Evolutionary conservation across 2,797 vertebrate genomes (phyloP).

Genomic region (Geotrypetes seraphini): DNA sequence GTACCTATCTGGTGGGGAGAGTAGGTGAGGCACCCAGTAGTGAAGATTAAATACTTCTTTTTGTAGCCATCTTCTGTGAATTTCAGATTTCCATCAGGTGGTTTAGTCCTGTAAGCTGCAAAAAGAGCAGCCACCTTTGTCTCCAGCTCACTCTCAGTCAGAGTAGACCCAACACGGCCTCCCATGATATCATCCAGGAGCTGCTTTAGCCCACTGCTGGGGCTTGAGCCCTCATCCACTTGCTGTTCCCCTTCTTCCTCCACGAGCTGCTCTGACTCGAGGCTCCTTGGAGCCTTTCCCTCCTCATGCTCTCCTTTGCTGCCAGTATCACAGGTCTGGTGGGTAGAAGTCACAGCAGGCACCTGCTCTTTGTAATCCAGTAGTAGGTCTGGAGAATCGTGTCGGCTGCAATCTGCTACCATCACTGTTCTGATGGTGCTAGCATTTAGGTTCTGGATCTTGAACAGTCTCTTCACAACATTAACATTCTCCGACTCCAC

Average conservation of each 20-base stretch:
- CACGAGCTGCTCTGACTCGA: rapidly evolving
- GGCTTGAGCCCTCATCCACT: conserved; percentile 19
- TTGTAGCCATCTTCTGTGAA: conserved; percentile 45
- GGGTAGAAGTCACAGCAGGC: conserved; percentile 16
- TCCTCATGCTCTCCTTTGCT: conserved; percentile 64
- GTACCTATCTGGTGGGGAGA: conserved; percentile 94
- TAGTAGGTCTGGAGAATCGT: conserved; percentile 74
- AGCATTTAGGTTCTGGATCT: conserved; percentile 94
- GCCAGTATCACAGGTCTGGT: conserved; percentile 64
- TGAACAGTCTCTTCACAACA: conserved; percentile 92
- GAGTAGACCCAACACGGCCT: conserved; percentile 33
- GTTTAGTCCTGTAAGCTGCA: conserved; percentile 68
- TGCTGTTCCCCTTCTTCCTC: conserved; percentile 21
- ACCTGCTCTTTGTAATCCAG: conserved; percentile 66
- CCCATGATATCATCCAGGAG: conserved; percentile 36
- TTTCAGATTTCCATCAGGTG: conserved; percentile 41
- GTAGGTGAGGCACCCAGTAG: conserved; percentile 93
- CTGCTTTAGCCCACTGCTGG: conserved; percentile 44
- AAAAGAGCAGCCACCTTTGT: conserved; percentile 74
- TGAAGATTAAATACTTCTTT: conserved; percentile 91
- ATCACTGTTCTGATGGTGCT: conserved; percentile 94
- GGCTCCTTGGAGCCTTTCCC: conserved; percentile 2
- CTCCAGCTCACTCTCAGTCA: conserved; percentile 64
- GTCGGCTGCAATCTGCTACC: conserved; percentile 88
- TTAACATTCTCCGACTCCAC: conserved; percentile 92